phyloP scores from a whole-genome alignment of 2,888 invertebrate species.

The Pseudeuparius sepicola region DNA sequence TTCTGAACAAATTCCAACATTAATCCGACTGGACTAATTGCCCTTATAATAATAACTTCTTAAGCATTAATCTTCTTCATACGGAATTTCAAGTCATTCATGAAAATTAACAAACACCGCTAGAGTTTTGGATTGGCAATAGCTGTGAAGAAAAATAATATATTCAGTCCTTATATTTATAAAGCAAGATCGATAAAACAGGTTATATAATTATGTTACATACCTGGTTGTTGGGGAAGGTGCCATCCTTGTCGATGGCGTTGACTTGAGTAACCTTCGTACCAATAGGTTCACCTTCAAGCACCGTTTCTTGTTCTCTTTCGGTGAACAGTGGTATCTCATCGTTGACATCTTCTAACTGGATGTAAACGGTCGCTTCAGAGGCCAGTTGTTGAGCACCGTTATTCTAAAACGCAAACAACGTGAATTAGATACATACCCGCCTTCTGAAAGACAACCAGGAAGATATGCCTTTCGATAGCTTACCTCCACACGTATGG shows the following conservation, averaged over 20 bases:
- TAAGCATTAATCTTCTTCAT: too few relatives aligned
- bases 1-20: too few relatives aligned
- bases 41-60: too few relatives aligned
- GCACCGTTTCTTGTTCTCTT: slow-evolving; percentile 88
- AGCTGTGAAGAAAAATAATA: neutral
- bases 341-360: slow-evolving; percentile 93
- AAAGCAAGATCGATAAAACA: neutral
- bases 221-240: slow-evolving; percentile 90
- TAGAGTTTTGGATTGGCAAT: too few relatives aligned
- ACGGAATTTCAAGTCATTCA: too few relatives aligned
- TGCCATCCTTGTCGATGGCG: slow-evolving; percentile 93
- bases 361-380: slow-evolving; percentile 87
- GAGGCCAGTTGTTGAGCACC: slow-evolving; percentile 91
- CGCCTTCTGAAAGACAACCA: slow-evolving; percentile 6
- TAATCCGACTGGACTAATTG: too few relatives aligned
- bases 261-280: slow-evolving; percentile 94
- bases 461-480: slow-evolving; percentile 5
- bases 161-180: neutral
- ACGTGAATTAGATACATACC: slow-evolving; percentile 1
- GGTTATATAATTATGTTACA: too few relatives aligned
- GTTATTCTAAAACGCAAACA: slow-evolving; percentile 64
- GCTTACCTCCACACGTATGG: slow-evolving; percentile 88
- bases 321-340: slow-evolving; percentile 94
- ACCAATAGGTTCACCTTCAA: slow-evolving; percentile 90
- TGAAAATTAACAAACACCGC: too few relatives aligned